phyloP scores from a whole-genome alignment of 2,113 vertebrate species.

The Meriones unguiculatus region DNA sequence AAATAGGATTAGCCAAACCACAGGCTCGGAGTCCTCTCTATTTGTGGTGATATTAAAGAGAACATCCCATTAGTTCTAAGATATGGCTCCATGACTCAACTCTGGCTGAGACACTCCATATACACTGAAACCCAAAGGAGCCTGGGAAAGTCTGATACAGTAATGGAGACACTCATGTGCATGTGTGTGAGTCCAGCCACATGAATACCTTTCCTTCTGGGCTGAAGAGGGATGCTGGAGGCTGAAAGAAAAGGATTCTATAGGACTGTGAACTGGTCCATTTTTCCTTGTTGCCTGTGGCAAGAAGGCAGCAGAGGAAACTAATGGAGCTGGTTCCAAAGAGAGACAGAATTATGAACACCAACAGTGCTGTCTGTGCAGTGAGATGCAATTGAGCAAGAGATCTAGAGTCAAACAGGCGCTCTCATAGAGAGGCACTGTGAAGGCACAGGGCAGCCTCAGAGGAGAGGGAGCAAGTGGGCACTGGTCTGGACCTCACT shows the following conservation, averaged over 20 bases:
- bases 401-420: background rate
- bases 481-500: no score
- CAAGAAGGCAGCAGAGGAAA: background rate
- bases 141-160: background rate
- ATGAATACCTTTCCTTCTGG: background rate
- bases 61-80: background rate
- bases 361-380: rapidly evolving
- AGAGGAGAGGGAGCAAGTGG: background rate
- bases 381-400: background rate
- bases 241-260: background rate
- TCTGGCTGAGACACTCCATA: background rate
- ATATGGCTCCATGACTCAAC: background rate
- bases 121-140: background rate
- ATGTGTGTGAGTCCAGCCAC: background rate
- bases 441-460: no score
- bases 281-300: rapidly evolving
- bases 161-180: background rate
- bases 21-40: background rate
- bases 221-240: background rate
- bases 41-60: background rate
- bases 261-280: background rate
- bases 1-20: background rate
- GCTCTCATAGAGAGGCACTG: rapidly evolving
- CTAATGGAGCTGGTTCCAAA: no score
- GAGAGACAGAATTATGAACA: background rate